A percentile compares a stretch with the other conserved stretches of the same genome.
phyloP scores from a whole-genome alignment of 2,888 invertebrate species.

The Kuschelorhynchus macadamiae region DNA sequence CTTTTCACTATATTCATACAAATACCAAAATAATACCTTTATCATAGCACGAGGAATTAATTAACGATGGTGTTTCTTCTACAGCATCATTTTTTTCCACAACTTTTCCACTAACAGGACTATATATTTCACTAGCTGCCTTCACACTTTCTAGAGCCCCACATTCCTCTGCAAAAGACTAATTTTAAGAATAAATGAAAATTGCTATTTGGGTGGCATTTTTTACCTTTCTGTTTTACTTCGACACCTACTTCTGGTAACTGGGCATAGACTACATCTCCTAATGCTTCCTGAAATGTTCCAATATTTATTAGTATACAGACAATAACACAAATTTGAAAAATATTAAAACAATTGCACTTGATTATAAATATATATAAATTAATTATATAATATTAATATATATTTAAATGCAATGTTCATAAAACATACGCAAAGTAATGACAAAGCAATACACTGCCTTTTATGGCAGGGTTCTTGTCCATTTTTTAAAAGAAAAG shows the following conservation, averaged over 20 bases:
- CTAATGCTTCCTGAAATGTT: conserved; percentile 84
- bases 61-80: conserved; percentile 87
- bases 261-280: conserved; percentile 97
- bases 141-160: conserved; percentile 99
- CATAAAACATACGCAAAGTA: no score
- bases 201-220: conserved; percentile 22
- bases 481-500: no score
- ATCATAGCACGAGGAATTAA: conserved; percentile 93
- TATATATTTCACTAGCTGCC: conserved; percentile 97
- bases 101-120: conserved; percentile 91
- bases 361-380: no score
- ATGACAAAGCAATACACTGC: no score
- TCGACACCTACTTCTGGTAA: conserved; percentile 86
- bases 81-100: conserved; percentile 86
- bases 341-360: no score
- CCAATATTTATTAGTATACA: no score
- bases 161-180: conserved; percentile 80
- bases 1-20: no score
- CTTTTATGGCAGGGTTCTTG: no score
- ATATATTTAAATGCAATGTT: no score
- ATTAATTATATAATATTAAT: no score
- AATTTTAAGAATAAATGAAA: conserved; percentile 51
- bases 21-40: no score
- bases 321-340: no score
- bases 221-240: conserved; percentile 77